A percentile compares a stretch with the other conserved stretches of the same genome.
Evolutionary conservation across 2,797 vertebrate species (phyloP).

Genomic region (Gallirallus australis): DNA sequence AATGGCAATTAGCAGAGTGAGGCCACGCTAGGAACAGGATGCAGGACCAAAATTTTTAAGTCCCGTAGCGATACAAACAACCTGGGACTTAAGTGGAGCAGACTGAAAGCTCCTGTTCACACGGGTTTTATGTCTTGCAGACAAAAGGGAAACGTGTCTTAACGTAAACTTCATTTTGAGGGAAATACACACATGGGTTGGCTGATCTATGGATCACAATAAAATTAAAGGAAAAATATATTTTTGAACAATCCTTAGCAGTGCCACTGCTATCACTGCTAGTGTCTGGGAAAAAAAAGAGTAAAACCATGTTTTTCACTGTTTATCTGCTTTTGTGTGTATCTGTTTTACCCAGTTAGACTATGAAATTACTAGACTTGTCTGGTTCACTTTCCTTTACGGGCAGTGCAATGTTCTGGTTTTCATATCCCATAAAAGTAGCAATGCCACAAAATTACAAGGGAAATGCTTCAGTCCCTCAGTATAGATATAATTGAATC

Average conservation of each 20-base stretch:
- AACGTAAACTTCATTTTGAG: neutral
- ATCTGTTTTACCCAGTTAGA: neutral
- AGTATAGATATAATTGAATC: conserved; percentile 31
- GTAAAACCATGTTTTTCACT: neutral
- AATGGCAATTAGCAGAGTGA: neutral
- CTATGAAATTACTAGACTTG: conserved; percentile 41
- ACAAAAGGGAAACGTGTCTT: neutral
- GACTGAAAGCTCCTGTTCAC: neutral
- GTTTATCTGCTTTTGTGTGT: neutral
- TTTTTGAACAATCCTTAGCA: neutral
- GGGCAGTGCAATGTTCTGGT: conserved; percentile 1
- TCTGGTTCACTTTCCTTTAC: conserved; percentile 42
- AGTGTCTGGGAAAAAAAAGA: neutral
- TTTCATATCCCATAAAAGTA: conserved; percentile 52
- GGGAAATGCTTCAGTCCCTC: neutral
- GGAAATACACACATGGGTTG: neutral
- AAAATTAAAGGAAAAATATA: neutral
- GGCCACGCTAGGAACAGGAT: neutral
- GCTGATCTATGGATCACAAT: neutral
- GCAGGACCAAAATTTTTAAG: neutral
- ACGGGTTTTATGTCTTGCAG: neutral
- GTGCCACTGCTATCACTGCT: neutral
- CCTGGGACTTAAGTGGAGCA: neutral
- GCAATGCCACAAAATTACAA: conserved; percentile 37
- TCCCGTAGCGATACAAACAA: neutral